Percentiles rank a stretch among this genome's conserved stretches.
Evolutionary conservation across 1,140 invertebrate genomes (phyloP).

Genomic region (Euura saliciscinereae): DNA sequence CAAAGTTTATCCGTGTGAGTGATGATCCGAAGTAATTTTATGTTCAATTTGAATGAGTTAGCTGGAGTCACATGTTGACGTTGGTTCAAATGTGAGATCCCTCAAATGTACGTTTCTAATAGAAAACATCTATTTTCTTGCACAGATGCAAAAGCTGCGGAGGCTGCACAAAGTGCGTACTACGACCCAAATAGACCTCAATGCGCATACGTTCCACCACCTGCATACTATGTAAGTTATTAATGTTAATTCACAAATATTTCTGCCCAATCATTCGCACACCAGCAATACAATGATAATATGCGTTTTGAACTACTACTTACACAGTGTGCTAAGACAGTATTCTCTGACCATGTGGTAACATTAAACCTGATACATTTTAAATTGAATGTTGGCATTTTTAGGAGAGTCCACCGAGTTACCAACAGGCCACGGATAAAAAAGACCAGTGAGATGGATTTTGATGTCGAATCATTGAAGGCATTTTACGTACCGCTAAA

Average conservation of each 20-base stretch:
- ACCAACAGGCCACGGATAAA: conserved; percentile 68
- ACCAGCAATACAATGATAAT: conserved; percentile 11
- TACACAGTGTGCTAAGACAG: too few relatives aligned
- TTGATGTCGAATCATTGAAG: background rate
- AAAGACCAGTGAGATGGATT: conserved; percentile 58
- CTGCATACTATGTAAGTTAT: conserved; percentile 79
- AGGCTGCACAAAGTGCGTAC: conserved; percentile 86
- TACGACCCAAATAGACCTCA: conserved; percentile 85
- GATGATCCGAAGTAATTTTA: background rate
- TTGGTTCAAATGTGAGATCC: too few relatives aligned
- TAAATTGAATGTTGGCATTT: conserved; percentile 34
- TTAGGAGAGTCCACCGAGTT: conserved; percentile 79
- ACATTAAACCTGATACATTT: conserved; percentile 11
- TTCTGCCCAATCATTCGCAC: background rate
- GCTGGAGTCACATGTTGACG: too few relatives aligned
- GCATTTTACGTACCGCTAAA: background rate
- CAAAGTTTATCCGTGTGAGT: conserved; percentile 8
- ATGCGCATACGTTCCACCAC: conserved; percentile 84
- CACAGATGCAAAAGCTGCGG: conserved; percentile 83
- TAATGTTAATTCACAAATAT: background rate
- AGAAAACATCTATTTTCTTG: conserved; percentile 20
- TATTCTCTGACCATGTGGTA: background rate
- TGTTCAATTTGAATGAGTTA: too few relatives aligned
- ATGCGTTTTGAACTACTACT: background rate
- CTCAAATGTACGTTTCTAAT: background rate